phyloP scores from a whole-genome alignment of 2,888 invertebrate genomes.

The Oscheius sp. region DNA sequence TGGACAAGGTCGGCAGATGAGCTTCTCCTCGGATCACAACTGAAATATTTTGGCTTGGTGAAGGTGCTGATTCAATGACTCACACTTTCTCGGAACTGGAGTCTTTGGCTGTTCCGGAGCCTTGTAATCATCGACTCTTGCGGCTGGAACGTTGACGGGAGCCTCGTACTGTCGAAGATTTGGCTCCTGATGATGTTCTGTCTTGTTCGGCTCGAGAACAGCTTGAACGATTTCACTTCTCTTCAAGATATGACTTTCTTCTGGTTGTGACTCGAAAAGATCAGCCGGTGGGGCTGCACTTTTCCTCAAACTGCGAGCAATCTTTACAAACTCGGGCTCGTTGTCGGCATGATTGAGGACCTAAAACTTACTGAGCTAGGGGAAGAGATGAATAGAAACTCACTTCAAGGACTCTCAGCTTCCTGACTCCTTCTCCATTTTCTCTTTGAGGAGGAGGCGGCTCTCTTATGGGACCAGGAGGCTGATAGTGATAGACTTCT shows the following conservation, averaged over 20 bases:
- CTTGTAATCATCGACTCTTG: not conserved
- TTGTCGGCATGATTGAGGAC: constrained; percentile 33
- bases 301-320: constrained; percentile 23
- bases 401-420: constrained; percentile 9
- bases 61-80: not conserved
- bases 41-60: not conserved
- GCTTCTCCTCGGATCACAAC: constrained; percentile 29
- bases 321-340: constrained; percentile 39
- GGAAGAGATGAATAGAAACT: not conserved
- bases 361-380: not conserved
- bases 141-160: not conserved
- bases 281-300: constrained; percentile 27
- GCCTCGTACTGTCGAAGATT: not conserved
- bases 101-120: not conserved
- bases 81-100: constrained; percentile 15
- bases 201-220: not conserved
- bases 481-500: not conserved
- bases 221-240: constrained; percentile 1
- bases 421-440: constrained; percentile 1
- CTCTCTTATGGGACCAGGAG: constrained; percentile 1
- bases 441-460: not conserved
- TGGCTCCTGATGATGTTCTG: not conserved
- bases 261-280: constrained; percentile 14
- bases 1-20: constrained; percentile 22
- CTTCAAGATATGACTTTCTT: not conserved